A percentile compares a stretch with the other conserved stretches of the same genome.
Conservation (phyloP, 2,113 vertebrate genomes). For the Lycocorax pyrrhopterus region DNA sequence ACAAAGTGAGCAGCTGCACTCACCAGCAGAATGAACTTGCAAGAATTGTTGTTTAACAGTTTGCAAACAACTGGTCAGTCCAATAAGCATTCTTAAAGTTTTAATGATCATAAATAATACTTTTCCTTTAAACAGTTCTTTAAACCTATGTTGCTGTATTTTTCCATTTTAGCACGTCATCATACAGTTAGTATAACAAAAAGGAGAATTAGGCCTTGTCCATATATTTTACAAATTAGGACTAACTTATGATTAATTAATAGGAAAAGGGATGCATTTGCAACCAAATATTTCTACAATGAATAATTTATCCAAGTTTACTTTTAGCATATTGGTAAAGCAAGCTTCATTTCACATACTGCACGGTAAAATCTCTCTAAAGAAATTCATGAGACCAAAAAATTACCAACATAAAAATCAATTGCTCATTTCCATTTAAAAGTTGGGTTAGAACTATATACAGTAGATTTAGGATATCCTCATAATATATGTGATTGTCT, state of each 20-base stretch:
- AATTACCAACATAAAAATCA: constrained; percentile 25
- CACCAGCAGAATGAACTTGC: background rate
- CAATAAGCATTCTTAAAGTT: background rate
- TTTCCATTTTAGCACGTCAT: background rate
- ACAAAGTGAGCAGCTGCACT: background rate
- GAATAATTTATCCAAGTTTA: constrained; percentile 48
- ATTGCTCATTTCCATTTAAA: constrained; percentile 34
- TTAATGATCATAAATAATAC: background rate
- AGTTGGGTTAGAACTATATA: background rate
- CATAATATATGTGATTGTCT: background rate
- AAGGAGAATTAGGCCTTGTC: background rate
- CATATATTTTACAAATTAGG: background rate
- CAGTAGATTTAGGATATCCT: background rate
- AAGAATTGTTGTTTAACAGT: background rate
- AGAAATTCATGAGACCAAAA: background rate
- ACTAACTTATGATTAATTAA: constrained; percentile 39
- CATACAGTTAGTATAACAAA: background rate
- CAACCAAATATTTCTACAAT: constrained; percentile 31
- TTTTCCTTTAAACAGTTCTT: background rate
- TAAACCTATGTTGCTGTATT: background rate
- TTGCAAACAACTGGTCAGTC: background rate
- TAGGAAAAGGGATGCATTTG: constrained; percentile 11
- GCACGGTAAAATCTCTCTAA: background rate
- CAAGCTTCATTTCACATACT: constrained; percentile 1
- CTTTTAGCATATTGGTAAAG: constrained; percentile 15